Conservation (phyloP, 2,113 vertebrate genomes). For the Hepsetus odoe region DNA sequence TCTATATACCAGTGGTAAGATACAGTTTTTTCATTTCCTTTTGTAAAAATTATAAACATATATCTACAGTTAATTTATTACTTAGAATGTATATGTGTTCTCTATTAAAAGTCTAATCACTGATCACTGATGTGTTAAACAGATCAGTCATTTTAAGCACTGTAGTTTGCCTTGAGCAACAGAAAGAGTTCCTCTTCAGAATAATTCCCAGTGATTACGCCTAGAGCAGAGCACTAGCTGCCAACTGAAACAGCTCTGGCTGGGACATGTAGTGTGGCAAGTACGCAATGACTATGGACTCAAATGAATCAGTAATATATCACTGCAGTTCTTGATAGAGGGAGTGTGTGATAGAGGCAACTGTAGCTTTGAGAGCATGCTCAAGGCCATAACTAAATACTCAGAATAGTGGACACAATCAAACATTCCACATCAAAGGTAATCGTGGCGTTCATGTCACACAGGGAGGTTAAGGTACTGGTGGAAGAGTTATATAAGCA, state of each 20-base stretch:
- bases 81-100: conserved; percentile 18
- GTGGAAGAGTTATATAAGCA: conserved; percentile 65
- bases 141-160: conserved; percentile 81
- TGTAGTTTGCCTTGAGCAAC: conserved; percentile 77
- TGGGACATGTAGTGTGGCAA: conserved; percentile 80
- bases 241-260: conserved; percentile 74
- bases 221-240: conserved; percentile 75
- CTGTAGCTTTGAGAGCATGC: conserved; percentile 70
- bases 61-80: too few species aligned
- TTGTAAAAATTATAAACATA: too few species aligned
- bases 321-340: conserved; percentile 67
- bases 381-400: conserved; percentile 62
- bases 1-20: conserved; percentile 77
- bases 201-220: conserved; percentile 79
- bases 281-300: conserved; percentile 76
- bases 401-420: conserved; percentile 67
- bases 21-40: neutral
- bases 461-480: conserved; percentile 75
- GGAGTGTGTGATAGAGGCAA: conserved; percentile 77
- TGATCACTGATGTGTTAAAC: conserved; percentile 28
- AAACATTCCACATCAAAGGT: conserved; percentile 72
- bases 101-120: neutral
- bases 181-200: conserved; percentile 77
- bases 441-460: conserved; percentile 76
- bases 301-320: conserved; percentile 66